Evolutionary conservation across 2,113 vertebrate species (phyloP).

Genomic region (Cyanoramphus novaezelandiae): DNA sequence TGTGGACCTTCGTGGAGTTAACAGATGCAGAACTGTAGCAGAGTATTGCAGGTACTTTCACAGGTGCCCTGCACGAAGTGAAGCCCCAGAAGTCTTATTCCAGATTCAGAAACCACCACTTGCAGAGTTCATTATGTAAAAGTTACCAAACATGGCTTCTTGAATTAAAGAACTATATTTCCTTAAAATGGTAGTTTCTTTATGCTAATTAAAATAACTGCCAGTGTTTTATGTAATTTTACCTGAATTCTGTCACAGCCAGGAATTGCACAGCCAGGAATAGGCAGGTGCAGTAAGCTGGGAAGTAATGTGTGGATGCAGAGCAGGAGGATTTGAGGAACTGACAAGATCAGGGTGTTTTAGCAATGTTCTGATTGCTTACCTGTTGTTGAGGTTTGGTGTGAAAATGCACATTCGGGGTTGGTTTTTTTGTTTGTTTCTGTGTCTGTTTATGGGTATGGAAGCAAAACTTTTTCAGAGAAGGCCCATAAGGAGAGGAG

Average conservation of each 20-base stretch:
- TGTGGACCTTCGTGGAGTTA: neutral
- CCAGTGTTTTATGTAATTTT: neutral
- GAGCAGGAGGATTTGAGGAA: neutral
- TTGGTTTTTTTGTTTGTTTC: neutral
- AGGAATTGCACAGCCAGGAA: neutral
- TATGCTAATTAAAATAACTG: neutral
- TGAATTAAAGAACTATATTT: neutral
- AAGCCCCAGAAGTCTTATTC: neutral
- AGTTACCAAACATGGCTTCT: neutral
- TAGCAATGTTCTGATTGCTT: neutral
- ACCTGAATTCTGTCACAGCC: neutral
- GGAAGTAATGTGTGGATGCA: neutral
- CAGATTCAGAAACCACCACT: neutral
- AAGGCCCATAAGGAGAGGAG: neutral
- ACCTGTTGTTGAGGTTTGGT: neutral
- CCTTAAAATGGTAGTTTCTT: neutral
- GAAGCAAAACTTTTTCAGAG: neutral
- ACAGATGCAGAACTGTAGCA: neutral
- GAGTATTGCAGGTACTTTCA: neutral
- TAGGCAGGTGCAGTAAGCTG: neutral
- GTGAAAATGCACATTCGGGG: rapidly evolving
- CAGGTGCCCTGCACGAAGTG: neutral
- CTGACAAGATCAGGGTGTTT: neutral
- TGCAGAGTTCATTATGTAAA: neutral
- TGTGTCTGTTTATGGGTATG: neutral